A percentile compares a stretch with the other conserved stretches of the same genome.
phyloP scores from a whole-genome alignment of 2,888 invertebrate species.

The Phaedon cochleariae region DNA sequence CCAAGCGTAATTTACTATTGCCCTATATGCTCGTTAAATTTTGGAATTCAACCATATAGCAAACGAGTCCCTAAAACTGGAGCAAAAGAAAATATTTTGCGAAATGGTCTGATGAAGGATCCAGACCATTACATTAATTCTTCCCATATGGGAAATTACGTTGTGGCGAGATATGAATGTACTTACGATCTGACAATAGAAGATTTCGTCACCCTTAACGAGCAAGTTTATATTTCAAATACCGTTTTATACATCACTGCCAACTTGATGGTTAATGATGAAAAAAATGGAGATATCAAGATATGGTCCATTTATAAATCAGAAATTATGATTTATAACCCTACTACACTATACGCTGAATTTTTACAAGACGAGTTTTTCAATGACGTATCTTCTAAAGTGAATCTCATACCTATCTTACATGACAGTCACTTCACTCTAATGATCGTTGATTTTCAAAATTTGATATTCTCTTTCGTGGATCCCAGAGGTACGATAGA shows the following conservation, averaged over 20 bases:
- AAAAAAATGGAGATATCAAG: neutral
- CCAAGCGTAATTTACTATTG: neutral
- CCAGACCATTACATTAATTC: neutral
- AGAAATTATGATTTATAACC: neutral
- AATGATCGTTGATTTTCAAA: no score
- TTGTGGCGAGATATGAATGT: slow-evolving; percentile 1
- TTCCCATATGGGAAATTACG: no score
- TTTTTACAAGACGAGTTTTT: neutral
- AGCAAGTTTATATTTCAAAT: neutral
- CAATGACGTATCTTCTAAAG: no score
- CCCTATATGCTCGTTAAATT: slow-evolving; percentile 2
- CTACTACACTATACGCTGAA: neutral
- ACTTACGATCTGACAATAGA: neutral
- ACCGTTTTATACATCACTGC: neutral
- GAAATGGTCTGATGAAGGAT: neutral
- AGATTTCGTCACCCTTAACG: no score
- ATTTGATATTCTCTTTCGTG: no score
- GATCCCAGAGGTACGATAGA: no score
- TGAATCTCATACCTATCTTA: neutral
- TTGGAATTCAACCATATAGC: no score
- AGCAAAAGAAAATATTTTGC: no score
- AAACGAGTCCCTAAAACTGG: no score
- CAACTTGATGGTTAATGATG: neutral
- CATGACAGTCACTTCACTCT: slow-evolving; percentile 7
- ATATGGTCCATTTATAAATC: slow-evolving; percentile 6